Percentiles rank a stretch among this genome's conserved stretches.
Evolutionary conservation across 2,888 invertebrate species (phyloP).

Genomic region (Xylocampa areola): DNA sequence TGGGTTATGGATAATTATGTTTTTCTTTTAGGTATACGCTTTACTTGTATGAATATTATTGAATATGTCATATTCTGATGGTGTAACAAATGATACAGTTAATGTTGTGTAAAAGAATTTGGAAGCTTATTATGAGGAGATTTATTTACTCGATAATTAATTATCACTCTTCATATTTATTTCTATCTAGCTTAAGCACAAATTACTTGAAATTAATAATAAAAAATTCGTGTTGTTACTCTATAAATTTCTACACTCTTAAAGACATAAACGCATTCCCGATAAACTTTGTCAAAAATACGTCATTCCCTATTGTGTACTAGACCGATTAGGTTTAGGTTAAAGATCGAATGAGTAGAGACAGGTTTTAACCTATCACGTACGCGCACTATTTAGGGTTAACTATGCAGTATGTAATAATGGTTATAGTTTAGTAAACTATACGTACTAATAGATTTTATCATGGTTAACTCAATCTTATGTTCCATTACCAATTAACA

Average conservation of each 20-base stretch:
- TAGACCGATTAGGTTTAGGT: constrained; percentile 29
- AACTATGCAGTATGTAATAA: constrained; percentile 29
- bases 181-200: too few relatives aligned
- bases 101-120: too few relatives aligned
- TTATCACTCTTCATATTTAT: too few relatives aligned
- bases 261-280: too few relatives aligned
- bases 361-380: constrained; percentile 46
- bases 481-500: background rate
- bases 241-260: too few relatives aligned
- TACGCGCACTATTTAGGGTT: constrained; percentile 40
- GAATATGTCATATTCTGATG: too few relatives aligned
- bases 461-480: constrained; percentile 11
- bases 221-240: too few relatives aligned
- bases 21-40: constrained; percentile 14
- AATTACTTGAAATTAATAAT: too few relatives aligned
- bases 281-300: constrained; percentile 12
- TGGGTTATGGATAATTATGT: constrained; percentile 57
- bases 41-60: too few relatives aligned
- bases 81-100: too few relatives aligned
- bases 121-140: too few relatives aligned
- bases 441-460: constrained; percentile 25
- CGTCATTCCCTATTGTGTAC: constrained; percentile 31
- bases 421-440: constrained; percentile 33
- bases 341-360: constrained; percentile 37
- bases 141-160: too few relatives aligned